Base-by-base conservation (phyloP, 2,888 invertebrate genomes). In the Zaprionus obscuricornis region DNA sequence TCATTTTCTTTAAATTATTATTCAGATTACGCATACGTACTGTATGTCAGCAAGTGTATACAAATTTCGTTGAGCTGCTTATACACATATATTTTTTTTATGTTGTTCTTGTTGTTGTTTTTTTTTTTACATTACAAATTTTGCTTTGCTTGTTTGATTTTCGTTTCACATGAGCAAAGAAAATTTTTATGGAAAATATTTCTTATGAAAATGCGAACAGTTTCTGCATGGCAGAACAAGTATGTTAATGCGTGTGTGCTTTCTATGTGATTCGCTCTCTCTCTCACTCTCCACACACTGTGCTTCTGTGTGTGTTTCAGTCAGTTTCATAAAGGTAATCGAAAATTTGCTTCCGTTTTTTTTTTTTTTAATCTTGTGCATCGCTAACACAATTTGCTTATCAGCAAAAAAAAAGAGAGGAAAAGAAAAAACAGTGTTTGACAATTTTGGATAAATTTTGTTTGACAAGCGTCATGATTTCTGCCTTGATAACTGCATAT, bases 251-350 rank as follows among this genome's bases (percentile, higher is more conserved):
- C n/a, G 27, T 27, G 27, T 11, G 7, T 31, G 5, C n/a, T 14
- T 20, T 36, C 14, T 13, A 39, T 18, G n/a, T 22, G 5, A 5
- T 22, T 5, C 7, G 22, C 22, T 22, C 7, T 22, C 4, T 22
- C 7, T 4, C 4, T 7, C 22, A 22, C 22, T 22, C 22, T 22
- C 7, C 7, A 5, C 22, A 22, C 22, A 22, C 22, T 22, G 4
- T 4, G 22, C 22, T 22, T 22, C 4, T 16, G 27, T 34, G 43
- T 34, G 24, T 46, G 7, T 20, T n/a, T 26, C 17, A 34, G 29
- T 22, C 36, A 11, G 18, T 50, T 39, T 31, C 54, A 68, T 73
- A 51, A 55, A 59, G 56, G 64, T 74, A 69, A 71, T 69, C 69
- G 74, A 57, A 59, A 59, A 37, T 69, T n/a, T n/a, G n/a, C n/a